Percentiles rank a stretch among this genome's conserved stretches.
These are phyloP conservation scores for Chrysopilus asiliformis DNA, from an alignment of 2,888 invertebrate genomes.

Conservation along the genomic window DNA sequence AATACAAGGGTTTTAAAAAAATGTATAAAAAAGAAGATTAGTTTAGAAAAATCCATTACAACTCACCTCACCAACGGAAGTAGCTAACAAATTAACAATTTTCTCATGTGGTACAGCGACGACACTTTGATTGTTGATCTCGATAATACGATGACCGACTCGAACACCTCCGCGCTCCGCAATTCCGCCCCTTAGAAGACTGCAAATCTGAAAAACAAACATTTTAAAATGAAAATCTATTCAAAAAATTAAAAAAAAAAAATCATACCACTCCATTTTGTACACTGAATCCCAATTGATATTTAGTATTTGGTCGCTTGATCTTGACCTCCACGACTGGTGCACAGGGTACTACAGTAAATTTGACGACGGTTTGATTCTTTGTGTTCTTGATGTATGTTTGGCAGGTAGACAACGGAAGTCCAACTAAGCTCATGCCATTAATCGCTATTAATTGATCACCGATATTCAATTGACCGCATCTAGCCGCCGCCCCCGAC, in stretches of 20 bases:
- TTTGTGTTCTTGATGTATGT: conserved; percentile 98
- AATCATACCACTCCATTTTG: conserved; percentile 92
- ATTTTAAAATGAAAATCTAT: not conserved
- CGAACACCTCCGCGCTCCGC: conserved; percentile 98
- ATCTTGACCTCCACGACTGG: conserved; percentile 99
- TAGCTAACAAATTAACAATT: conserved; percentile 96
- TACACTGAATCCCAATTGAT: conserved; percentile 98
- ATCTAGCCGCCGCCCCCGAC: conserved; percentile 91
- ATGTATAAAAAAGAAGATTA: conserved; percentile 2
- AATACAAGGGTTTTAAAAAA: not conserved
- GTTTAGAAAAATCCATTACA: not conserved
- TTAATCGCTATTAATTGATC: conserved; percentile 99
- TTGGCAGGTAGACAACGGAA: conserved; percentile 96
- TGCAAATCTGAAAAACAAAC: conserved; percentile 69
- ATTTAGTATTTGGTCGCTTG: conserved; percentile 97
- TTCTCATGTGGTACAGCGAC: conserved; percentile 99
- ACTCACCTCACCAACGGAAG: conserved; percentile 94
- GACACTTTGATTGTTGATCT: conserved; percentile 98
- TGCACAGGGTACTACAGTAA: conserved; percentile 98
- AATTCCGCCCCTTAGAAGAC: conserved; percentile 92
- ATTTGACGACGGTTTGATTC: conserved; percentile 95
- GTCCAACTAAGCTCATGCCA: conserved; percentile 93
- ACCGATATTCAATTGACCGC: conserved; percentile 96
- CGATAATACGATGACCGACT: conserved; percentile 98
- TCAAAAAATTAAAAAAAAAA: conserved; percentile 1